Evolutionary conservation across 2,888 invertebrate genomes (phyloP).

Genomic region (Agrotis clavis): DNA sequence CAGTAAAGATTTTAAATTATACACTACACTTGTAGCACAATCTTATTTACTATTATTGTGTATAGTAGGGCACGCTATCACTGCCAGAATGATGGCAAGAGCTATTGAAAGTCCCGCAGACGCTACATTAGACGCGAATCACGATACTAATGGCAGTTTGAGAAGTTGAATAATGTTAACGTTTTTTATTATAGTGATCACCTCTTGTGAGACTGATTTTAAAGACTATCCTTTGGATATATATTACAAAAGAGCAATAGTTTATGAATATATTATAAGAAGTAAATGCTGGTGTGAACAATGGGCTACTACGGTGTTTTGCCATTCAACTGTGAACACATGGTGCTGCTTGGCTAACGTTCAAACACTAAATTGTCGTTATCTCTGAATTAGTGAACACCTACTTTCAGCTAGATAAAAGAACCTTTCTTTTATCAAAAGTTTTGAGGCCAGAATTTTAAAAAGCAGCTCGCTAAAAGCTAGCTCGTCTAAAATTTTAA

Average conservation of each 20-base stretch:
- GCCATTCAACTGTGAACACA: conserved; percentile 18
- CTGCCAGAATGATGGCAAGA: background rate
- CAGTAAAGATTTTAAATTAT: background rate
- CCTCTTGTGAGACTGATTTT: background rate
- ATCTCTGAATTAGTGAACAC: conserved; percentile 19
- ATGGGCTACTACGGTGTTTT: background rate
- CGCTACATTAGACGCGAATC: background rate
- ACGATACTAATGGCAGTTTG: background rate
- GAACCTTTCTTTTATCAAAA: background rate
- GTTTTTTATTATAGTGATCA: background rate
- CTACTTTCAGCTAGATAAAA: conserved; percentile 4
- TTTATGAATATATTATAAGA: background rate
- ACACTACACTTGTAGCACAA: background rate
- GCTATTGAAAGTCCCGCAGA: background rate
- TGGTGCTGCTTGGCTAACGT: conserved; percentile 24
- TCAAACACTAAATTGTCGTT: conserved; percentile 36
- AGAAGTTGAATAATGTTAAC: background rate
- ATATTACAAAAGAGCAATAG: background rate
- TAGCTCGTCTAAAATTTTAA: conserved; percentile 1
- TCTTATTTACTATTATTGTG: background rate
- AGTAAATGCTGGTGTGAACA: no score
- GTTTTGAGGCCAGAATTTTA: conserved; percentile 4
- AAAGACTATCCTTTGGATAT: no score
- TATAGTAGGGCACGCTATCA: background rate
- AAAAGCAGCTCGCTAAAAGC: background rate